These are phyloP conservation scores for Dermolepida albohirtum DNA, from an alignment of 2,888 invertebrate species.

Conservation along the genomic window DNA sequence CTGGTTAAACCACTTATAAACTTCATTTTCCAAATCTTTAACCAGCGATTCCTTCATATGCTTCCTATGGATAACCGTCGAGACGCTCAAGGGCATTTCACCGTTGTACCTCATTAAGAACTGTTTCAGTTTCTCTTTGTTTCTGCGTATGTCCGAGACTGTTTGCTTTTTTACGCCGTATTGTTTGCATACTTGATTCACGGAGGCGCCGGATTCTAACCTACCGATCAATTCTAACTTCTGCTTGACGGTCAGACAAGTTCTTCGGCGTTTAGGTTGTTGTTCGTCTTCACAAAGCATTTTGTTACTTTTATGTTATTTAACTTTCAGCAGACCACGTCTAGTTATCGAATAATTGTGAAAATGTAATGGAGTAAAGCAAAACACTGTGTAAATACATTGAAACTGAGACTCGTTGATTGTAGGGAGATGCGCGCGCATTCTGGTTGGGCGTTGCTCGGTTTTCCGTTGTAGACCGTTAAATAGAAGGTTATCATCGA, in stretches of 20 bases:
- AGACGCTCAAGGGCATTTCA: not conserved
- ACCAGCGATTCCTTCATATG: not conserved
- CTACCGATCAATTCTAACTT: not conserved
- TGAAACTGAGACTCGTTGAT: too few relatives aligned
- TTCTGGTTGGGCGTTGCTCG: too few relatives aligned
- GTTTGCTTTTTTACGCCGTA: constrained; percentile 8
- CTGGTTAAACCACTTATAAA: not conserved
- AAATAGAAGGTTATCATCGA: too few relatives aligned
- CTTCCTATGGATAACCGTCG: not conserved
- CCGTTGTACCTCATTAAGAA: not conserved
- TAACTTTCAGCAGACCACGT: too few relatives aligned
- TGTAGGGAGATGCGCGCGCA: too few relatives aligned
- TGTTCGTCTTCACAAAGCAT: too few relatives aligned
- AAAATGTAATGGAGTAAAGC: too few relatives aligned
- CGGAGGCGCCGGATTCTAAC: constrained; percentile 1
- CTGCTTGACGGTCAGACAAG: not conserved
- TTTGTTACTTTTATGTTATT: too few relatives aligned
- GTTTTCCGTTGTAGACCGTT: too few relatives aligned
- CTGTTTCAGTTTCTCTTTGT: not conserved
- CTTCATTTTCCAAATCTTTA: not conserved
- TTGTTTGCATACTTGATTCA: not conserved
- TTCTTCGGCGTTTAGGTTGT: not conserved
- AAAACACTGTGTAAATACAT: too few relatives aligned
- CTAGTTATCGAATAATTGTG: too few relatives aligned
- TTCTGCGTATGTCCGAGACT: constrained; percentile 1